phyloP scores from a whole-genome alignment of 2,888 invertebrate species.

The Hyppa rectilinea region DNA sequence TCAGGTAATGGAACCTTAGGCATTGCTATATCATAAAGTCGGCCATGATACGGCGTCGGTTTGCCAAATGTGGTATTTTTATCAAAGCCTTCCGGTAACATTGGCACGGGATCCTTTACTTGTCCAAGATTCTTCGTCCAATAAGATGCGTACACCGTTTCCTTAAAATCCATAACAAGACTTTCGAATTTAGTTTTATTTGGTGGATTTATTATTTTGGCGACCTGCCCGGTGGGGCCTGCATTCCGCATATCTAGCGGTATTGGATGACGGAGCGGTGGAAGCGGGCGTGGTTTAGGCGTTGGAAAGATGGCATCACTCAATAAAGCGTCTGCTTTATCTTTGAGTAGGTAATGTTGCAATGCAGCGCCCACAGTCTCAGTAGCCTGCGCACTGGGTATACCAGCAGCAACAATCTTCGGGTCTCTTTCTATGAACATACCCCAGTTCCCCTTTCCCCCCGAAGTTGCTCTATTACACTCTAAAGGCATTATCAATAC shows the following conservation, averaged over 20 bases:
- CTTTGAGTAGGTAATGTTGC: conserved; percentile 81
- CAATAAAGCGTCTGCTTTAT: conserved; percentile 82
- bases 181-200: conserved; percentile 81
- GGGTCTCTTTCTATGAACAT: conserved; percentile 82
- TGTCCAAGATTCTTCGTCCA: conserved; percentile 81
- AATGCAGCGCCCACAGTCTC: conserved; percentile 74
- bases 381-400: conserved; percentile 79
- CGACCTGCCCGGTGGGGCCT: conserved; percentile 74
- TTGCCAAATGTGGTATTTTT: conserved; percentile 80
- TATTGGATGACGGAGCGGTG: conserved; percentile 78
- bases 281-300: conserved; percentile 73
- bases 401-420: conserved; percentile 83
- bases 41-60: conserved; percentile 72
- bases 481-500: conserved; percentile 75
- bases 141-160: conserved; percentile 81
- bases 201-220: conserved; percentile 78
- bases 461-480: conserved; percentile 78
- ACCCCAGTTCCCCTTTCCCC: conserved; percentile 84
- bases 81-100: conserved; percentile 84
- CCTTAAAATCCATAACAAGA: conserved; percentile 81
- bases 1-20: conserved; percentile 80
- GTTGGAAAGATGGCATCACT: conserved; percentile 81
- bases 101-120: conserved; percentile 78
- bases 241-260: conserved; percentile 76
- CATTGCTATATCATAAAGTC: conserved; percentile 83